Conservation (phyloP, 2,888 invertebrate species). For the Cylindroiulus punctatus region DNA sequence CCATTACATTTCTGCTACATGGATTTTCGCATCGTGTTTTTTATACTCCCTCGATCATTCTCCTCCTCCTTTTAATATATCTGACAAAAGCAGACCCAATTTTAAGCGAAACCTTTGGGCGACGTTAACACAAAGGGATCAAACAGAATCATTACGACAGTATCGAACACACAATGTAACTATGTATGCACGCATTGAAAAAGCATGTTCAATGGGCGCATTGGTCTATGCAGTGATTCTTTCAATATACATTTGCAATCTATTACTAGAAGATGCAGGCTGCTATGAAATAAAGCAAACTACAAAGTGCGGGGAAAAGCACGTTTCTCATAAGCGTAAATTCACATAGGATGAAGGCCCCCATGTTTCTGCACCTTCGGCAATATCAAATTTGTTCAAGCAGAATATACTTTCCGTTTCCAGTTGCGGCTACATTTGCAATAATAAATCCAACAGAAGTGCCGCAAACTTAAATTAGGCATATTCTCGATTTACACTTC, state of each 20-base stretch:
- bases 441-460: background rate
- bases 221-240: background rate
- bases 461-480: conserved; percentile 43
- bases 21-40: conserved; percentile 17
- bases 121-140: conserved; percentile 48
- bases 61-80: conserved; percentile 32
- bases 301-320: conserved; percentile 12
- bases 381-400: conserved; percentile 21
- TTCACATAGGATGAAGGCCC: conserved; percentile 13
- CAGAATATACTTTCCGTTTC: background rate
- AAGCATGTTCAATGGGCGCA: background rate
- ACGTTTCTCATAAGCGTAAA: conserved; percentile 2
- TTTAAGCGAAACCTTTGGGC: conserved; percentile 44
- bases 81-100: conserved; percentile 32
- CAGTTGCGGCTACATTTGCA: background rate
- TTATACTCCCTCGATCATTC: conserved; percentile 13
- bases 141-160: conserved; percentile 36
- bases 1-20: conserved; percentile 27
- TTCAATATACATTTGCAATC: conserved; percentile 13
- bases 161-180: background rate
- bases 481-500: conserved; percentile 12
- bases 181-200: background rate
- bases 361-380: conserved; percentile 21
- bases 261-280: background rate
- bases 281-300: background rate